Conservation (phyloP, 1,140 invertebrate genomes). For the Brachionus calyciflorus region DNA sequence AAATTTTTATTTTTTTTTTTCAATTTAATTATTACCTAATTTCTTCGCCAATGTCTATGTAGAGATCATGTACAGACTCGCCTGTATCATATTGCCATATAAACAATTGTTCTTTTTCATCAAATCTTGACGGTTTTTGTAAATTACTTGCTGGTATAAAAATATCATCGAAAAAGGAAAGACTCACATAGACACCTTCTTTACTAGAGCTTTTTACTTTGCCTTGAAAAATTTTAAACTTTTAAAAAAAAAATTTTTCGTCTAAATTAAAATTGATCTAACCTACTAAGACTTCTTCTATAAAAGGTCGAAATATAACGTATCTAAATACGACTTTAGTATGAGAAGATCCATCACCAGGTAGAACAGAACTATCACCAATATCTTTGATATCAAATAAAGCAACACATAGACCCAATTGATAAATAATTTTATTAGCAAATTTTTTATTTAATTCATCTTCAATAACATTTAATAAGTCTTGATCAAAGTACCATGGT, state of each 20-base stretch:
- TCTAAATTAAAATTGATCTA: no score
- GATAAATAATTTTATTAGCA: slow-evolving; percentile 85
- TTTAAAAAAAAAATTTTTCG: no score
- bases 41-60: slow-evolving; percentile 70
- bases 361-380: slow-evolving; percentile 83
- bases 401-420: slow-evolving; percentile 86
- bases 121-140: slow-evolving; percentile 75
- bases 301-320: slow-evolving; percentile 84
- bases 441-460: slow-evolving; percentile 84
- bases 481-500: slow-evolving; percentile 40
- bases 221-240: no score
- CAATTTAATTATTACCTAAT: no score
- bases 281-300: slow-evolving; percentile 85
- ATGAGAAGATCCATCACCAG: slow-evolving; percentile 87
- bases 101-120: slow-evolving; percentile 89
- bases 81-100: slow-evolving; percentile 87
- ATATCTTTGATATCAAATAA: slow-evolving; percentile 81
- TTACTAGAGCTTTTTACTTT: slow-evolving; percentile 83
- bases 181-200: slow-evolving; percentile 83
- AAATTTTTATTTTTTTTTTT: no score
- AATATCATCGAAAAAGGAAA: slow-evolving; percentile 94
- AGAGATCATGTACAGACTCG: slow-evolving; percentile 72
- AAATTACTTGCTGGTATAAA: slow-evolving; percentile 79
- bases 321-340: slow-evolving; percentile 81
- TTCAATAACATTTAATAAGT: slow-evolving; percentile 60